Percentiles rank a stretch among this genome's conserved stretches.
These are phyloP conservation scores for Cylindroiulus punctatus DNA, from an alignment of 2,888 invertebrate genomes.

Conservation along the genomic window DNA sequence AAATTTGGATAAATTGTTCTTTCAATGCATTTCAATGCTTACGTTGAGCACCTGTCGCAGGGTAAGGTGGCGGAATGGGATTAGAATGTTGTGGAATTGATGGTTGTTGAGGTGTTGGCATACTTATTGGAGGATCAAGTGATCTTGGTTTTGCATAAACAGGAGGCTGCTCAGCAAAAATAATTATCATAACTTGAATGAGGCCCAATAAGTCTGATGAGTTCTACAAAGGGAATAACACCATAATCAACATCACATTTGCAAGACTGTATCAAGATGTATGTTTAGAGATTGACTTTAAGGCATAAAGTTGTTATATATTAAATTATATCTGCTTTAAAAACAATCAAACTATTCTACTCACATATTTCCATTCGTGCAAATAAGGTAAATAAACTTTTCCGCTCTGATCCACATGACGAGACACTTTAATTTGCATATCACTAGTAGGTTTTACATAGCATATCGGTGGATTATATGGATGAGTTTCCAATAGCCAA, in stretches of 20 bases:
- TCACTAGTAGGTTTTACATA: slow-evolving; percentile 90
- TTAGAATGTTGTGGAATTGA: slow-evolving; percentile 49
- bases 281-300: too few species aligned
- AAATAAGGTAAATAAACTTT: slow-evolving; percentile 96
- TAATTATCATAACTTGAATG: slow-evolving; percentile 88
- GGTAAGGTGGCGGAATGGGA: slow-evolving; percentile 54
- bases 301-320: too few species aligned
- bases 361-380: slow-evolving; percentile 81
- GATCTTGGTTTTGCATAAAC: slow-evolving; percentile 70
- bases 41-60: slow-evolving; percentile 50
- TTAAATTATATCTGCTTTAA: too few species aligned
- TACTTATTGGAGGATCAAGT: slow-evolving; percentile 57
- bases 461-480: slow-evolving; percentile 90
- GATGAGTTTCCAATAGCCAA: slow-evolving; percentile 97
- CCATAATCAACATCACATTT: neutral
- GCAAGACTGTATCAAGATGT: too few species aligned
- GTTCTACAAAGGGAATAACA: slow-evolving; percentile 67
- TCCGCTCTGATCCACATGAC: slow-evolving; percentile 93
- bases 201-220: slow-evolving; percentile 87
- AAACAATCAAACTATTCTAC: slow-evolving; percentile 49
- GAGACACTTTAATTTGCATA: slow-evolving; percentile 95
- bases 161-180: slow-evolving; percentile 95
- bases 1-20: neutral
- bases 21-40: neutral
- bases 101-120: slow-evolving; percentile 49